phyloP scores from a whole-genome alignment of 2,797 vertebrate species.

The Pseudotriccus pelzelni region DNA sequence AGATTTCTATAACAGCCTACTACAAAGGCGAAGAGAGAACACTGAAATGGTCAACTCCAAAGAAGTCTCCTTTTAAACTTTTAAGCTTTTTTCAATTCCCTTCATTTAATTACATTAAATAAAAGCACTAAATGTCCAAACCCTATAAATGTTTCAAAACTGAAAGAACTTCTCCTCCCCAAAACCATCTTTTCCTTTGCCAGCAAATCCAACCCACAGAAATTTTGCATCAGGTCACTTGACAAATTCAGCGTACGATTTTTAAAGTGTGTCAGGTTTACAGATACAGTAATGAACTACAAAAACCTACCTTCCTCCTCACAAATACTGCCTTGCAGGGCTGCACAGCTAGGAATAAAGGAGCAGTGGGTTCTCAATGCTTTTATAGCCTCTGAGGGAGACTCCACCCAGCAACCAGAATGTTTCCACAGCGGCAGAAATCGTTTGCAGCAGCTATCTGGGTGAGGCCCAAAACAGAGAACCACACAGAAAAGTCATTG shows the following conservation, averaged over 20 bases:
- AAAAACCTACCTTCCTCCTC: constrained; percentile 59
- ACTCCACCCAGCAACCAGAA: constrained; percentile 80
- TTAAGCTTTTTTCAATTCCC: background rate
- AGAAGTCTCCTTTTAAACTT: background rate
- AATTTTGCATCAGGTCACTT: background rate
- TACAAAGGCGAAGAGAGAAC: background rate
- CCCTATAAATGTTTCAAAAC: background rate
- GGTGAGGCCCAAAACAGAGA: constrained; percentile 24
- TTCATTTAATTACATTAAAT: background rate
- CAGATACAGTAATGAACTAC: background rate
- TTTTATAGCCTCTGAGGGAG: constrained; percentile 64
- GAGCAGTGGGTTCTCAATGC: background rate
- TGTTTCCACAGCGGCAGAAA: constrained; percentile 53
- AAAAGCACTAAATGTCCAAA: background rate
- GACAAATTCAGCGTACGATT: background rate
- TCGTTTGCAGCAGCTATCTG: constrained; percentile 11
- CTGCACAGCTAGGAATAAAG: background rate
- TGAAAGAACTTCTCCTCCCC: background rate
- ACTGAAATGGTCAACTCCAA: background rate
- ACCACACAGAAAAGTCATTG: constrained; percentile 47
- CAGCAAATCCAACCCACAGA: background rate
- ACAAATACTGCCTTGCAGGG: background rate
- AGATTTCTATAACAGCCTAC: background rate
- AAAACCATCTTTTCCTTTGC: background rate
- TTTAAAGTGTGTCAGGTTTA: background rate